Conservation (phyloP, 2,797 vertebrate species). For the Gymnothorax javanicus region DNA sequence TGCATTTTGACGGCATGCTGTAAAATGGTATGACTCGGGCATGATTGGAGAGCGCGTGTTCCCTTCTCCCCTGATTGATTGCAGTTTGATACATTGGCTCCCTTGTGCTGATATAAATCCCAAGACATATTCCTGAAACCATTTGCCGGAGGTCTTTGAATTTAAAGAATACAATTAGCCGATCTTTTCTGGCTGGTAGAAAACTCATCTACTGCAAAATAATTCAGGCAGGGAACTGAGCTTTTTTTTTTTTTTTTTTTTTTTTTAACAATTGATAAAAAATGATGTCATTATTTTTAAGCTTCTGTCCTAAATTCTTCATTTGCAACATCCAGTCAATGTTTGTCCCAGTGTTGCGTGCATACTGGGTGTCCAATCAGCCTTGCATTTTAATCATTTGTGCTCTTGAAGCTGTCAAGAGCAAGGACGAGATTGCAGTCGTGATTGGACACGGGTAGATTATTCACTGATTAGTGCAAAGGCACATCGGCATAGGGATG, state of each 20-base stretch:
- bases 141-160: conserved; percentile 73
- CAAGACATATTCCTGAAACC: conserved; percentile 66
- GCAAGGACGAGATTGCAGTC: neutral
- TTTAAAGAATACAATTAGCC: conserved; percentile 77
- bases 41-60: neutral
- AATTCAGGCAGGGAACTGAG: neutral
- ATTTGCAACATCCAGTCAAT: neutral
- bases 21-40: neutral
- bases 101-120: conserved; percentile 69
- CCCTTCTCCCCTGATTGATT: conserved; percentile 45
- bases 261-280: neutral
- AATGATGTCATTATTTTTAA: neutral
- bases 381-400: neutral
- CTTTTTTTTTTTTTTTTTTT: neutral
- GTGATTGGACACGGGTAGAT: neutral
- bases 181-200: conserved; percentile 65
- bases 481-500: conserved; percentile 45
- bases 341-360: conserved; percentile 10
- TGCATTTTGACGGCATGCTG: neutral
- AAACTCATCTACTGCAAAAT: neutral
- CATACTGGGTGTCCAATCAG: neutral
- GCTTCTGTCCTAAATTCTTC: neutral
- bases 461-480: conserved; percentile 46
- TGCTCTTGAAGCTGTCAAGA: neutral
- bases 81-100: conserved; percentile 57